A percentile compares a stretch with the other conserved stretches of the same genome.
phyloP scores from a whole-genome alignment of 2,888 invertebrate genomes.

The Teinopalpus imperialis region DNA sequence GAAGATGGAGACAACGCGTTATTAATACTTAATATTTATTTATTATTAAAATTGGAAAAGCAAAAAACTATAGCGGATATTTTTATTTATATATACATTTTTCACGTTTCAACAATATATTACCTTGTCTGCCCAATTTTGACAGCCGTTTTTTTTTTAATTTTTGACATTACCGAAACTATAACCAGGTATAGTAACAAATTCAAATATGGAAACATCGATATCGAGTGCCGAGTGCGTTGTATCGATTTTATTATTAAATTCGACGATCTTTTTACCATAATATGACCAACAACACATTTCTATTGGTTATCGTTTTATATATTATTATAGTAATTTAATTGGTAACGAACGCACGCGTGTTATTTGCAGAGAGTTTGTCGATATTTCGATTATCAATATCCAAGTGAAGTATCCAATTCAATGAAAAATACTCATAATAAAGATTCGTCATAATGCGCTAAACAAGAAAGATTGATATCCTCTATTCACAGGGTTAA shows the following conservation, averaged over 20 bases:
- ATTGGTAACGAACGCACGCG: too few relatives aligned
- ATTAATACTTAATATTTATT: neutral
- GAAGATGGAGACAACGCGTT: constrained; percentile 1
- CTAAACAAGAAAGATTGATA: too few relatives aligned
- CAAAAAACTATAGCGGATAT: neutral
- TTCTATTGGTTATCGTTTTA: neutral
- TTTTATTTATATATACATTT: constrained; percentile 12
- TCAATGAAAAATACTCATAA: too few relatives aligned
- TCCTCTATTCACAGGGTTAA: too few relatives aligned
- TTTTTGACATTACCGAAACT: constrained; percentile 40
- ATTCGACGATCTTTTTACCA: neutral
- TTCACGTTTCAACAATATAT: constrained; percentile 1
- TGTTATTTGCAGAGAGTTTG: too few relatives aligned
- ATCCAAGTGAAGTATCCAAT: too few relatives aligned
- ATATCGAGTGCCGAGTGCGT: neutral
- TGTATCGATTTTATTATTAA: constrained; percentile 5
- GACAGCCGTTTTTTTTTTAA: constrained; percentile 32
- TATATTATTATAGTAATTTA: too few relatives aligned
- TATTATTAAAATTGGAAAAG: constrained; percentile 5
- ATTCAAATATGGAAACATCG: constrained; percentile 31
- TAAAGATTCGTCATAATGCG: too few relatives aligned
- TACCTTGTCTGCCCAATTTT: constrained; percentile 29
- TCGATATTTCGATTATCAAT: too few relatives aligned
- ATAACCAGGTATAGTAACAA: constrained; percentile 41
- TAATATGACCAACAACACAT: constrained; percentile 5